A percentile compares a stretch with the other conserved stretches of the same genome.
Conservation (phyloP, 2,797 vertebrate genomes). For the Thaleichthys pacificus region DNA sequence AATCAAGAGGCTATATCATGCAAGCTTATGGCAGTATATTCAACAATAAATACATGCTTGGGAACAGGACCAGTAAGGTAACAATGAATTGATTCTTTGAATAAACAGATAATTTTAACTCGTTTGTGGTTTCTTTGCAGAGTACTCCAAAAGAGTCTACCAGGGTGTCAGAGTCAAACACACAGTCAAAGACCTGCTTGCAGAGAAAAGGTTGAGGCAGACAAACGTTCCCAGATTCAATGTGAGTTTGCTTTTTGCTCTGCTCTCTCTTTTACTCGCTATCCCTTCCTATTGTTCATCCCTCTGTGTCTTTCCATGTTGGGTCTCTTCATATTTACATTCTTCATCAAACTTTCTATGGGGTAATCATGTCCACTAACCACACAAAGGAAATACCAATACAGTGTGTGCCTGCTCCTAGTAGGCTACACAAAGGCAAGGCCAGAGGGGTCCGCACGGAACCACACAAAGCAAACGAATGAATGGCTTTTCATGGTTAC, state of each 20-base stretch:
- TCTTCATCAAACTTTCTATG: constrained; percentile 5
- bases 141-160: constrained; percentile 82
- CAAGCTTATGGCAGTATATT: not conserved
- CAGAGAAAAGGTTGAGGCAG: constrained; percentile 82
- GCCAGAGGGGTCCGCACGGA: not conserved
- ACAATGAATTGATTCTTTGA: not conserved
- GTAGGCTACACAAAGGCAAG: not conserved
- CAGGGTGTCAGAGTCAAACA: constrained; percentile 87
- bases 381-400: constrained; percentile 17
- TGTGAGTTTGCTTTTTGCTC: constrained; percentile 69
- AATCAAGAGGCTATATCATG: not conserved
- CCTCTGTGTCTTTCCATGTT: constrained; percentile 2
- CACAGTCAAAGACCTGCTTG: constrained; percentile 87
- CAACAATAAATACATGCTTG: not conserved
- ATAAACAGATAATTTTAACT: not conserved
- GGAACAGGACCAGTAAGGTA: not conserved
- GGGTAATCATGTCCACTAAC: not conserved
- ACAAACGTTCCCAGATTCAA: constrained; percentile 69
- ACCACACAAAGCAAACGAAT: constrained; percentile 3
- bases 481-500: constrained; percentile 9
- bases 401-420: not conserved
- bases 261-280: not conserved
- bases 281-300: constrained; percentile 2
- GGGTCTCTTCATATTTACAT: constrained; percentile 7
- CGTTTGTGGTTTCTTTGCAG: constrained; percentile 55